phyloP scores from a whole-genome alignment of 2,888 invertebrate species.

The Nomada ruficornis region DNA sequence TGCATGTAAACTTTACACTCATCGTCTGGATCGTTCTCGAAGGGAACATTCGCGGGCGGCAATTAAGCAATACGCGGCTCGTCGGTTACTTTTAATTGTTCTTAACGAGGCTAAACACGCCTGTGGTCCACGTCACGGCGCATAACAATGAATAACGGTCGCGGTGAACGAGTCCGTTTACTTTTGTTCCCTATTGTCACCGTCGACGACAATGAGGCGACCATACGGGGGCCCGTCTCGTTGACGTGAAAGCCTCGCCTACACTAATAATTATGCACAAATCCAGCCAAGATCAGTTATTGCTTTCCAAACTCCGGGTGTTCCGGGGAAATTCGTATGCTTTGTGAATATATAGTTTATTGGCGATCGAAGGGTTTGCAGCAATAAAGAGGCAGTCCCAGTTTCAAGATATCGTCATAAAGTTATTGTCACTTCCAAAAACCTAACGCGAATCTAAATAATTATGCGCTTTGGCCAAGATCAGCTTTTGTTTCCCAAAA shows the following conservation, averaged over 20 bases:
- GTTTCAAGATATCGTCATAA: background rate
- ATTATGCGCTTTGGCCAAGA: no score
- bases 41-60: conserved; percentile 50
- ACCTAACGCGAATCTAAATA: no score
- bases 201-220: conserved; percentile 43
- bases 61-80: conserved; percentile 75
- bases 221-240: conserved; percentile 44
- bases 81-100: conserved; percentile 78
- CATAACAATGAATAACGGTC: conserved; percentile 75
- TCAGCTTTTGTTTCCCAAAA: no score
- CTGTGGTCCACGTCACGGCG: conserved; percentile 64
- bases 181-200: conserved; percentile 62
- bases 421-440: no score
- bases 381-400: background rate
- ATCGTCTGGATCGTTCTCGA: conserved; percentile 2
- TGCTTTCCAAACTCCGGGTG: background rate
- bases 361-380: background rate
- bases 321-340: background rate
- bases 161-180: conserved; percentile 58
- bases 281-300: background rate
- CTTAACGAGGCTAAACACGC: conserved; percentile 72
- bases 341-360: background rate
- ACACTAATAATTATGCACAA: conserved; percentile 14
- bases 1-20: conserved; percentile 19
- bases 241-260: conserved; percentile 36